phyloP scores from a whole-genome alignment of 2,888 invertebrate species.

The Eledona agricola region DNA sequence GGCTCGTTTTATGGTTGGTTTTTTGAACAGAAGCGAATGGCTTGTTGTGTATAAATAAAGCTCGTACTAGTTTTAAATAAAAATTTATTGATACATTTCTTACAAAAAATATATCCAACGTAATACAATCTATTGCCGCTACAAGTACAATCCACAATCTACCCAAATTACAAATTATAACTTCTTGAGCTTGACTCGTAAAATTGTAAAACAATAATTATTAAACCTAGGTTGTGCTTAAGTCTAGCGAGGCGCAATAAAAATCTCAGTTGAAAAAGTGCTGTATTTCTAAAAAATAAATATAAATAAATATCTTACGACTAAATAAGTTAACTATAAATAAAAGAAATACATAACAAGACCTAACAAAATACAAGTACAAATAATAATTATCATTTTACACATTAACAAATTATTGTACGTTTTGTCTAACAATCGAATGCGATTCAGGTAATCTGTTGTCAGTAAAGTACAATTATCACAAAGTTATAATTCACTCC shows the following conservation, averaged over 20 bases:
- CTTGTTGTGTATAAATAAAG: no score
- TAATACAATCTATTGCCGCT: no score
- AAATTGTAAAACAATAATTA: slow-evolving; percentile 11
- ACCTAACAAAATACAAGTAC: slow-evolving; percentile 21
- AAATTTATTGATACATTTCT: no score
- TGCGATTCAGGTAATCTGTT: slow-evolving; percentile 33
- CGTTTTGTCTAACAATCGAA: slow-evolving; percentile 17
- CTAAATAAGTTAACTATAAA: slow-evolving; percentile 30
- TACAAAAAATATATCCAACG: no score
- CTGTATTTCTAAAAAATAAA: slow-evolving; percentile 26
- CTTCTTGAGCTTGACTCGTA: slow-evolving; percentile 2
- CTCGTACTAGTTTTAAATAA: no score
- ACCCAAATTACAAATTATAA: no score
- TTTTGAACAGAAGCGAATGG: no score
- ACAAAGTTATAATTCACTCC: slow-evolving; percentile 30
- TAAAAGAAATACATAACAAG: slow-evolving; percentile 12
- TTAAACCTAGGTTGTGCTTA: slow-evolving; percentile 1
- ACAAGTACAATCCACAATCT: no score
- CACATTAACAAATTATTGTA: slow-evolving; percentile 21
- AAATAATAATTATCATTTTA: slow-evolving; percentile 27
- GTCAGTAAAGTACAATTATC: slow-evolving; percentile 36
- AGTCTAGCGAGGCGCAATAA: no score
- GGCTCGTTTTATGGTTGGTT: no score
- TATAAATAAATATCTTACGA: slow-evolving; percentile 30
- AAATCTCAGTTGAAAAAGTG: slow-evolving; percentile 14